Percentiles rank a stretch among this genome's conserved stretches.
These are phyloP conservation scores for Chlamydotis undulata DNA, from an alignment of 2,113 vertebrate genomes.

Conservation along the genomic window DNA sequence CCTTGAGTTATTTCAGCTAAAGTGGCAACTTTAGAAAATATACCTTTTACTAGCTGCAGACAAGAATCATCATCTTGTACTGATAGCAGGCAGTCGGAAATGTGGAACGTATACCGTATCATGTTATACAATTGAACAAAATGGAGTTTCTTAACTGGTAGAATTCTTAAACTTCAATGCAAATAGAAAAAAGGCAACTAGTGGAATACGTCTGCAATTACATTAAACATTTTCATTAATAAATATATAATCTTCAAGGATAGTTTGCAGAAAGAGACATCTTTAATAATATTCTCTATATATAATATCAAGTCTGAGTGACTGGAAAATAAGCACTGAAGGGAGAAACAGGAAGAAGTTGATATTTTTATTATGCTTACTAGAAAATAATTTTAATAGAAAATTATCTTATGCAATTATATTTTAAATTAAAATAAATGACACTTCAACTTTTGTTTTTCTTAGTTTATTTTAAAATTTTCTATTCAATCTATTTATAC, in stretches of 20 bases:
- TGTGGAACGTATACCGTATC: neutral
- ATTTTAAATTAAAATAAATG: neutral
- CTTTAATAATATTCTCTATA: neutral
- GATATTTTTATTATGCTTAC: neutral
- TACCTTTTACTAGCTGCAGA: neutral
- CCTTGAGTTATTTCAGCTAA: neutral
- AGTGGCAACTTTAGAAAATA: neutral
- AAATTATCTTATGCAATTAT: neutral
- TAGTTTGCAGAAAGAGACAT: neutral
- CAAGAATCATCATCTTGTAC: neutral
- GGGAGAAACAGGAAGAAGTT: neutral
- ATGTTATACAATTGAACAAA: neutral
- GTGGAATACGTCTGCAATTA: neutral
- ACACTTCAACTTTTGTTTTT: neutral
- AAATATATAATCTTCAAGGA: neutral
- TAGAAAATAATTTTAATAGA: neutral
- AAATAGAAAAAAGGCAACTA: neutral
- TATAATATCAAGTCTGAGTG: neutral
- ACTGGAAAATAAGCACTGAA: neutral
- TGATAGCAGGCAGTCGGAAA: neutral
- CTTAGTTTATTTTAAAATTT: neutral
- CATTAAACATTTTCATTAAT: neutral
- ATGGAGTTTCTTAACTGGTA: neutral
- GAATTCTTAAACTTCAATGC: neutral
- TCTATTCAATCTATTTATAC: neutral